Percentiles rank a stretch among this genome's conserved stretches.
These are phyloP conservation scores for Aldrovandia affinis DNA, from an alignment of 2,797 vertebrate species.

Conservation along the genomic window DNA sequence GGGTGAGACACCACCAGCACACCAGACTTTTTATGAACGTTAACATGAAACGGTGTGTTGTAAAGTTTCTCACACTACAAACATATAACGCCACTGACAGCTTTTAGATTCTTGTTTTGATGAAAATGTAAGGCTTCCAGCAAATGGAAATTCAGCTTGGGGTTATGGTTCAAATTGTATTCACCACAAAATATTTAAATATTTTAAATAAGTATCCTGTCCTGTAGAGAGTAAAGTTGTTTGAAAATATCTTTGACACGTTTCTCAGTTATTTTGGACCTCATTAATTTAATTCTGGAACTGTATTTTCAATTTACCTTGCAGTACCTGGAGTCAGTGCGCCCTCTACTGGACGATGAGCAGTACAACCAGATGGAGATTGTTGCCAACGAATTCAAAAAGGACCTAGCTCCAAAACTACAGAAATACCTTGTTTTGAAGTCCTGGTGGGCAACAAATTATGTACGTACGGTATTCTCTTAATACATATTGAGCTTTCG, in stretches of 20 bases:
- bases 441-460: slow-evolving; percentile 93
- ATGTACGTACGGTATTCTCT: slow-evolving; percentile 72
- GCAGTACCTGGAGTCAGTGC: slow-evolving; percentile 93
- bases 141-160: too few relatives aligned
- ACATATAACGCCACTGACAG: background rate
- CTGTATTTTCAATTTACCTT: background rate
- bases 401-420: slow-evolving; percentile 76
- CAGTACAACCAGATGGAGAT: slow-evolving; percentile 78
- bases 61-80: background rate
- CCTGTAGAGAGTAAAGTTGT: too few relatives aligned
- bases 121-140: too few relatives aligned
- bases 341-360: slow-evolving; percentile 78
- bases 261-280: too few relatives aligned
- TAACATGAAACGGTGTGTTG: background rate
- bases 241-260: too few relatives aligned
- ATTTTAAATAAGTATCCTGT: too few relatives aligned
- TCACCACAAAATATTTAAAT: too few relatives aligned
- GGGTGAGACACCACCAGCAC: slow-evolving; percentile 67
- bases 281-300: background rate
- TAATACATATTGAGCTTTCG: background rate
- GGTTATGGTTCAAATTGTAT: too few relatives aligned
- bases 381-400: slow-evolving; percentile 84
- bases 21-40: background rate
- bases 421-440: slow-evolving; percentile 90
- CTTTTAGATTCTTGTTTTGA: background rate